These are phyloP conservation scores for Pseudomyrmex flavicornis DNA, from an alignment of 1,140 invertebrate species.

Conservation along the genomic window DNA sequence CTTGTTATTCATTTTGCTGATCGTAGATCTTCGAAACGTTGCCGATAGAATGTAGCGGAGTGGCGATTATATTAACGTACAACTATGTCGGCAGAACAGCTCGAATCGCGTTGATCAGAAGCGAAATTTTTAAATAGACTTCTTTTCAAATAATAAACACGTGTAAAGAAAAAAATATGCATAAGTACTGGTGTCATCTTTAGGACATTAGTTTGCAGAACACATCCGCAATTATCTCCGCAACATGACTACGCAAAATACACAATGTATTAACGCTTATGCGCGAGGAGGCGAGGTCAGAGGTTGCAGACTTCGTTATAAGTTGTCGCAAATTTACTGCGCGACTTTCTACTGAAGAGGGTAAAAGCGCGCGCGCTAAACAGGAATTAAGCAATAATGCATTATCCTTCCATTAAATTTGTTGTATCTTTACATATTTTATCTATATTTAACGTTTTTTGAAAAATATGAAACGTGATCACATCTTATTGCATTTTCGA, in stretches of 20 bases:
- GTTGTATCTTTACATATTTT: background rate
- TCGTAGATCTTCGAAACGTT: conserved; percentile 67
- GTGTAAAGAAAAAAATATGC: background rate
- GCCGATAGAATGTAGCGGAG: conserved; percentile 41
- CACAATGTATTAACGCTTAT: conserved; percentile 40
- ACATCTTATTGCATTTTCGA: background rate
- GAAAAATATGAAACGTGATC: background rate
- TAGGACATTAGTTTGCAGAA: background rate
- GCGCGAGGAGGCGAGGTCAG: conserved; percentile 10
- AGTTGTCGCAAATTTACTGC: conserved; percentile 54
- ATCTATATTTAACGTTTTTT: background rate
- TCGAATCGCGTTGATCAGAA: background rate
- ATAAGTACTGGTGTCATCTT: background rate
- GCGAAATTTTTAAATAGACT: background rate
- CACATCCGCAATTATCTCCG: conserved; percentile 51
- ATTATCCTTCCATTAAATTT: conserved; percentile 34
- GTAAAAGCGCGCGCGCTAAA: conserved; percentile 26
- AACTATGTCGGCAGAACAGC: background rate
- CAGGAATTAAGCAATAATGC: conserved; percentile 60
- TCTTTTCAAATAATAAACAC: conserved; percentile 24
- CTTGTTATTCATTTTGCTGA: conserved; percentile 73
- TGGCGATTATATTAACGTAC: conserved; percentile 32
- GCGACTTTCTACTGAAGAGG: background rate
- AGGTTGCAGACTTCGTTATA: conserved; percentile 40
- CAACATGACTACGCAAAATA: conserved; percentile 35